Conservation (phyloP, 2,888 invertebrate species). For the Drosophila birchii region DNA sequence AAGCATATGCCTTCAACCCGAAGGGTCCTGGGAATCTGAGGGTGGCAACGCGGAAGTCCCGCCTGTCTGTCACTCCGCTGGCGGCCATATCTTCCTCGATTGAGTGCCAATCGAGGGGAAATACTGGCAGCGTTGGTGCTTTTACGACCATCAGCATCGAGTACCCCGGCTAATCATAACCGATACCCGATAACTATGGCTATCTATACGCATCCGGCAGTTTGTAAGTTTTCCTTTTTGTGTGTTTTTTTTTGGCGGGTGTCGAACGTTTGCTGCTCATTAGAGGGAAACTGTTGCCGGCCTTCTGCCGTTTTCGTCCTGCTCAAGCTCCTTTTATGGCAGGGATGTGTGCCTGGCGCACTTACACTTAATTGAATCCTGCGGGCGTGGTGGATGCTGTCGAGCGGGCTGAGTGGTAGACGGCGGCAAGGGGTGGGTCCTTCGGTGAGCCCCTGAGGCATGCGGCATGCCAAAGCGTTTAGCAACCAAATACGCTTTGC, state of each 20-base stretch:
- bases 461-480: conserved; percentile 75
- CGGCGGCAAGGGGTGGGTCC: not conserved
- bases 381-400: conserved; percentile 64
- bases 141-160: conserved; percentile 40
- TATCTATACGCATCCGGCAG: conserved; percentile 35
- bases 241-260: conserved; percentile 34
- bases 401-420: not conserved
- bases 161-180: conserved; percentile 40
- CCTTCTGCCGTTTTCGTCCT: conserved; percentile 9
- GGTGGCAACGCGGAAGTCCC: not conserved
- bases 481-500: conserved; percentile 60
- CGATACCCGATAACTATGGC: conserved; percentile 32
- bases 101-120: conserved; percentile 37
- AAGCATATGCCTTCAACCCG: not conserved
- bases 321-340: conserved; percentile 12
- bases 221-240: conserved; percentile 26
- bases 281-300: conserved; percentile 39
- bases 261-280: conserved; percentile 41
- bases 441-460: conserved; percentile 56
- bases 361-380: conserved; percentile 79
- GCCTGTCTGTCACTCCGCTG: conserved; percentile 14
- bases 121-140: conserved; percentile 24
- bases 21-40: not conserved
- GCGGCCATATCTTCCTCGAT: conserved; percentile 26
- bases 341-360: conserved; percentile 46